Evolutionary conservation across 2,888 invertebrate species (phyloP), one percentile per base, ranked within the genome.

Genomic region (Athalia cordata): DNA sequence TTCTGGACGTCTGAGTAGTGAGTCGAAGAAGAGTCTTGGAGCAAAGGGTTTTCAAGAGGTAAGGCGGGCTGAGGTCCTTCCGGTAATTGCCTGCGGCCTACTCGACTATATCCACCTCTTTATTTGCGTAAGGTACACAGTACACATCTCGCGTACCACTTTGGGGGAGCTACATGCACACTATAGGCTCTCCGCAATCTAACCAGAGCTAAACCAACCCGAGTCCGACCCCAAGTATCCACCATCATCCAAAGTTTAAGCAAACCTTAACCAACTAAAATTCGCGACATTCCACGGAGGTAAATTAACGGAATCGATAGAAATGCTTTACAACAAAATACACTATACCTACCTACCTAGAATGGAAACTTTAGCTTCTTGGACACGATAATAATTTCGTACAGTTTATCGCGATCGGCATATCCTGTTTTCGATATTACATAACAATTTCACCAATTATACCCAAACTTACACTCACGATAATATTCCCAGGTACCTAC

Each of bases 51-150:
- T 72, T 72, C 72, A 59, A 45, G 57, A 70, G 57, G 45, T 11
- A 47, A 55, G 70, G 43, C 9, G 55, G n/a, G n/a, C 55, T 15
- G 55, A 55, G 45, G 72, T 72, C 59, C 72, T 72, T 72, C 57
- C 72, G 47, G 72, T 72, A 72, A 72, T 72, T 72, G 72, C 72
- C 72, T 68, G 6, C 52, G 68, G 68, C 68, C 52, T 68, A 9
- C 68, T 59, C 59, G 72, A 72, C 72, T 72, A 72, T 72, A 59
- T 45, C 8, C 3, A 47, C 47, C 72, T 72, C 72, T 72, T 72
- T 72, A 72, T 72, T 72, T 72, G 72, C 59, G 59, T 47, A 72
- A 72, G 72, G 47, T 43, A 72, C 59, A 72, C 59, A 47, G 72
- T 72, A 72, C 72, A 59, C 72, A 57, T 29, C 43, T 72, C 59